phyloP scores from a whole-genome alignment of 2,888 invertebrate species.

The Drosophila nigricruria region DNA sequence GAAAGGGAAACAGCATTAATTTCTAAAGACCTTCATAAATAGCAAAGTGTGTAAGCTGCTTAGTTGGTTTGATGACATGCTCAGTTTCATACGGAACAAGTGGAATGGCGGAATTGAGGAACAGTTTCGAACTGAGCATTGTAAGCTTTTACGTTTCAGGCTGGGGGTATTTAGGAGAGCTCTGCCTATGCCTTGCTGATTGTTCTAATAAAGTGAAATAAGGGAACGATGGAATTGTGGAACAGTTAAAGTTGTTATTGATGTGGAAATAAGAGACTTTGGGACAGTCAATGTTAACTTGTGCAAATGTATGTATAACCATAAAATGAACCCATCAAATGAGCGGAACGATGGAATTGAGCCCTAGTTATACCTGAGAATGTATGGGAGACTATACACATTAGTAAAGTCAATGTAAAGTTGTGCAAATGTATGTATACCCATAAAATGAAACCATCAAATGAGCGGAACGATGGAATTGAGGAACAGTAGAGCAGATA shows the following conservation, averaged over 20 bases:
- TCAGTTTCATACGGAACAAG: too few relatives aligned
- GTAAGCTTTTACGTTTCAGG: not conserved
- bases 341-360: not conserved
- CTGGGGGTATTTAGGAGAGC: not conserved
- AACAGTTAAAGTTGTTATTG: not conserved
- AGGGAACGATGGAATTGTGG: not conserved
- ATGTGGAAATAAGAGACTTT: not conserved
- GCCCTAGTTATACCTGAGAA: too few relatives aligned
- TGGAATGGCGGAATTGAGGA: slow-evolving; percentile 1
- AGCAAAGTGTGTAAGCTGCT: not conserved
- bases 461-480: not conserved
- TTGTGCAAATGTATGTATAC: not conserved
- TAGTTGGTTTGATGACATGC: not conserved
- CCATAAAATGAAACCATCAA: not conserved
- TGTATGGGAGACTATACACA: too few relatives aligned
- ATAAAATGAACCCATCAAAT: not conserved
- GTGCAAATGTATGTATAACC: not conserved
- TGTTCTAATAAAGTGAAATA: not conserved
- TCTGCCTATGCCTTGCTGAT: not conserved
- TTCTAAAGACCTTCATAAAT: not conserved
- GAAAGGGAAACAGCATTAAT: not conserved
- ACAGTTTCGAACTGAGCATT: not conserved
- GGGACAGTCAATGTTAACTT: too few relatives aligned
- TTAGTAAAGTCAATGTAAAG: too few relatives aligned
- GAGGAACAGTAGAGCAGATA: not conserved